Evolutionary conservation across 2,113 vertebrate species (phyloP).

Genomic region (Setophaga coronata): DNA sequence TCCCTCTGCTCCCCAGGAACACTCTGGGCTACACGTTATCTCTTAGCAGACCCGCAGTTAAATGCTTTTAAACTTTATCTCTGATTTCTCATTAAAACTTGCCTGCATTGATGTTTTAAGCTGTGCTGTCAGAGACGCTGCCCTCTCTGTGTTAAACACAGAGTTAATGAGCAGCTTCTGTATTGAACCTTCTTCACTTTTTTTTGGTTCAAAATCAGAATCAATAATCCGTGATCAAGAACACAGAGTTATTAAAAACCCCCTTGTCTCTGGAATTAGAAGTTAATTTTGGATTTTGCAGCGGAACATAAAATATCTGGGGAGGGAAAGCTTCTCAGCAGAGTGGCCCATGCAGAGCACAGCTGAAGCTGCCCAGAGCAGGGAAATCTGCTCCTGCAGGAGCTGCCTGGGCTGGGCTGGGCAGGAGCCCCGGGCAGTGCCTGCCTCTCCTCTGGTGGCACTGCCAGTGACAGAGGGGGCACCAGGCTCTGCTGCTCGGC

Average conservation of each 20-base stretch:
- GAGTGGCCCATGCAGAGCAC: rapidly evolving
- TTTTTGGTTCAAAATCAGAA: not conserved
- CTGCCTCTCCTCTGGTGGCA: not conserved
- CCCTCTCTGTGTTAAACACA: not conserved
- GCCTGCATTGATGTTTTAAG: not conserved
- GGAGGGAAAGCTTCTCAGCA: not conserved
- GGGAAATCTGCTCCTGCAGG: not conserved
- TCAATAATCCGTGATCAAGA: not conserved
- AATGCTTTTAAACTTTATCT: not conserved
- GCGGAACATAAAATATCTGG: not conserved
- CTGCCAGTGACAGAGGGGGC: not conserved
- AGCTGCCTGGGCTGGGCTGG: not conserved
- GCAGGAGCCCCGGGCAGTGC: not conserved
- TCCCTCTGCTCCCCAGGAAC: not conserved
- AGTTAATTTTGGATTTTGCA: not conserved
- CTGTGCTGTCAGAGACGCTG: rapidly evolving
- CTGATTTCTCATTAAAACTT: not conserved
- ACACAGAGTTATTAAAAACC: not conserved
- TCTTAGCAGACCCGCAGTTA: not conserved
- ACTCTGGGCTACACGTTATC: not conserved
- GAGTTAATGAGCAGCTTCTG: not conserved
- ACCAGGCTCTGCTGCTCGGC: not conserved
- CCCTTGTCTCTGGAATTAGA: not conserved
- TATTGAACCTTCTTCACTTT: not conserved
- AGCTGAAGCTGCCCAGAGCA: not conserved